Evolutionary conservation across 35 echinoderm and acorn worm species (phyloP), one percentile per base, ranked within the genome.

Genomic region (Holothuria glaberrima): DNA sequence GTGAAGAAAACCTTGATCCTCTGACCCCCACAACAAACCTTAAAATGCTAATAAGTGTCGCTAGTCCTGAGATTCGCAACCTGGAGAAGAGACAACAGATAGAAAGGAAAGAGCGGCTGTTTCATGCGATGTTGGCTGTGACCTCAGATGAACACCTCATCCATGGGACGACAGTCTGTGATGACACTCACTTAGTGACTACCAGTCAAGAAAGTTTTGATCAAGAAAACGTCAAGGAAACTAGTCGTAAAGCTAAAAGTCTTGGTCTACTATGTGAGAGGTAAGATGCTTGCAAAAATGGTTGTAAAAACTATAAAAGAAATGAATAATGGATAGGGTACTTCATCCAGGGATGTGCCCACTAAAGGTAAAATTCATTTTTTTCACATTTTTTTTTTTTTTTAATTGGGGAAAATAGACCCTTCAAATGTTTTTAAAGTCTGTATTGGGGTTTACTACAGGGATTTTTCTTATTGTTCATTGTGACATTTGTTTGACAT

Each of bases 11-110:
- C n/a, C n/a, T 88, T 12, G 89, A 91, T 59, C 97, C 97, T 4
- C 27, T 99, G n/a, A 95, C 96, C 54, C 97, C 97, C 27, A 99
- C 97, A 38, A 88, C 97, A 14, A 99, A 99, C 78, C 85, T 95
- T 20, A 95, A 99, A 73, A 90, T 95, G 63, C 86, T 95, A 16
- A 82, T 91, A 5, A 95, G 91, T 70, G 97, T 89, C 0, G 88
- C 80, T 29, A 95, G 93, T 56, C 97, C 97, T 0, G 91, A 95
- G 30, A 99, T 99, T 30, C 87, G 97, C 9, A 92, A 72, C 50
- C 41, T 94, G 71, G 95, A 98, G 50, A 94, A 94, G 12, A 87
- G 84, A 20, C 91, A 91, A 45, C 87, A 92, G 72, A 84, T 64
- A 22, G 83, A 89, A 59, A 92, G 90, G 70, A 89, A 90, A 30